Conservation (phyloP, 1,140 invertebrate genomes). For the Drosophila parvula region DNA sequence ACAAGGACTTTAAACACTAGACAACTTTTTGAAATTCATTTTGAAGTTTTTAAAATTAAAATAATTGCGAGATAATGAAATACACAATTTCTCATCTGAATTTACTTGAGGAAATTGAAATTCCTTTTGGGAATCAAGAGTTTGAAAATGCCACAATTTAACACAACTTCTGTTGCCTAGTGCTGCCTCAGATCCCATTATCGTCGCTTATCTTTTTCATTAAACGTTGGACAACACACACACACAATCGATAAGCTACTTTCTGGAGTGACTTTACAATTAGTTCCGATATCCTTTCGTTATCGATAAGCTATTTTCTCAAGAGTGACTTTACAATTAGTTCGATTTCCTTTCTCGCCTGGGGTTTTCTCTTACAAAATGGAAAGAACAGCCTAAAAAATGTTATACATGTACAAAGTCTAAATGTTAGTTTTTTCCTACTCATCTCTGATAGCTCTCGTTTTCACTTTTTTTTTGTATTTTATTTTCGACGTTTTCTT, state of each 20-base stretch:
- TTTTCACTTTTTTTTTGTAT: constrained; percentile 7
- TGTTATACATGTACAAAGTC: constrained; percentile 81
- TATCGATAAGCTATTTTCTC: constrained; percentile 9
- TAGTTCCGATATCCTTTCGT: constrained; percentile 11
- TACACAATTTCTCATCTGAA: too few relatives aligned
- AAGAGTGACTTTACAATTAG: constrained; percentile 30
- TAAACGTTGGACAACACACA: constrained; percentile 28
- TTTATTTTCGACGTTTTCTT: constrained; percentile 51
- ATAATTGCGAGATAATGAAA: too few relatives aligned
- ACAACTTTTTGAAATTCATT: constrained; percentile 17
- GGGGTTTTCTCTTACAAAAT: constrained; percentile 47
- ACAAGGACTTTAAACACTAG: constrained; percentile 17
- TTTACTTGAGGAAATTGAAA: neutral
- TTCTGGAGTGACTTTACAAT: constrained; percentile 25
- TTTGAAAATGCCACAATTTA: too few relatives aligned
- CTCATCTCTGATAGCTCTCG: constrained; percentile 30
- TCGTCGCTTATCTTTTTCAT: constrained; percentile 15
- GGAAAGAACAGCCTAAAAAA: constrained; percentile 78
- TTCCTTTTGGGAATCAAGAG: too few relatives aligned
- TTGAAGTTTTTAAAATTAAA: too few relatives aligned
- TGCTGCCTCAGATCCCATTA: constrained; percentile 3
- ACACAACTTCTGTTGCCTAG: constrained; percentile 7
- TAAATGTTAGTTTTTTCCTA: constrained; percentile 52
- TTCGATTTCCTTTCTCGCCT: constrained; percentile 19
- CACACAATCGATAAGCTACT: constrained; percentile 10